A percentile compares a stretch with the other conserved stretches of the same genome.
Conservation (phyloP, 1,140 invertebrate species). For the Melipona quadrifasciata region DNA sequence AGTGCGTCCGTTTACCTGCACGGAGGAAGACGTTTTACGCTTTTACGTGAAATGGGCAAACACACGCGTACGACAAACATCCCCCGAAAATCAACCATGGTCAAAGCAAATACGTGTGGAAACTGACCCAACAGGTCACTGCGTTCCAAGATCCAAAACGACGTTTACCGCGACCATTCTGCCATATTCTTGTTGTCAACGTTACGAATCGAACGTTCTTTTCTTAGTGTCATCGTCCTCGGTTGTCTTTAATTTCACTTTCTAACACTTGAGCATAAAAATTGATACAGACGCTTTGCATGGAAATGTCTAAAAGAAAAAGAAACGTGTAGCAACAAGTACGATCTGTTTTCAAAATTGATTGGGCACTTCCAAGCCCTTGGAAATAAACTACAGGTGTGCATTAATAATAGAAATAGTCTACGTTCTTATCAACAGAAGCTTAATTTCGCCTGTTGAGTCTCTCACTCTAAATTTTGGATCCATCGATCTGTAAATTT, state of each 20-base stretch:
- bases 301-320: too few species aligned
- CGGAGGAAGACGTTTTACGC: not conserved
- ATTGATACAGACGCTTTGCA: not conserved
- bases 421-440: not conserved
- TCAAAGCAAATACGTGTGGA: not conserved
- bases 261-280: not conserved
- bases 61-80: constrained; percentile 2
- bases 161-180: not conserved
- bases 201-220: fast-evolving
- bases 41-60: constrained; percentile 17
- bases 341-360: not conserved
- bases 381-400: not conserved
- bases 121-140: not conserved
- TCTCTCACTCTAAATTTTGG: not conserved
- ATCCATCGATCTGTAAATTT: too few species aligned
- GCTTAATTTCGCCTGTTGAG: too few species aligned
- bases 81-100: not conserved
- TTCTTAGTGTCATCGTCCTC: too few species aligned
- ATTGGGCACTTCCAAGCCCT: not conserved
- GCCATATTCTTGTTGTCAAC: too few species aligned
- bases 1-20: not conserved
- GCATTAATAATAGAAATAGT: too few species aligned
- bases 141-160: not conserved
- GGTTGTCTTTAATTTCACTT: not conserved
- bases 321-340: too few species aligned